A percentile compares a stretch with the other conserved stretches of the same genome.
phyloP scores from a whole-genome alignment of 2,797 vertebrate species.

The Myioborus melanocephalus region DNA sequence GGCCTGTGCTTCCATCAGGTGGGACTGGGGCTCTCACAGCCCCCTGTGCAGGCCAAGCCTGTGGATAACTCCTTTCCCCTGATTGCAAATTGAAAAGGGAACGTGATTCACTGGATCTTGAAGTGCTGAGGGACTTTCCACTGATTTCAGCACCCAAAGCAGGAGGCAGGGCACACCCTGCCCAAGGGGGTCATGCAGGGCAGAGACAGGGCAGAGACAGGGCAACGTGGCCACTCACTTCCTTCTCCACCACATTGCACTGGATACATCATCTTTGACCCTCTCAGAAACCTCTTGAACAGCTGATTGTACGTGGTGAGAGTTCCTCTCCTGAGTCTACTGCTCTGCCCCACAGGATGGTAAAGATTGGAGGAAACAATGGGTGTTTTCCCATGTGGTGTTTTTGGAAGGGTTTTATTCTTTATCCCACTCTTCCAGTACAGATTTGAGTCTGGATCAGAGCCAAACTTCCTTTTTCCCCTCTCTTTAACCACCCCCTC shows the following conservation, averaged over 20 bases:
- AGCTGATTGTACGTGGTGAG: fast-evolving
- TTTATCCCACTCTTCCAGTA: background rate
- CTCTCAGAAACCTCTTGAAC: background rate
- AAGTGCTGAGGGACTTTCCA: background rate
- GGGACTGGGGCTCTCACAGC: background rate
- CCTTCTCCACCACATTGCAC: background rate
- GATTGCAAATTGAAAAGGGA: background rate
- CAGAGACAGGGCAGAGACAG: background rate
- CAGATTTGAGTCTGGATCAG: background rate
- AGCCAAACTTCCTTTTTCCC: background rate
- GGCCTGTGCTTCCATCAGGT: background rate
- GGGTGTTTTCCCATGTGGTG: background rate
- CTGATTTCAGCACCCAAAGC: background rate
- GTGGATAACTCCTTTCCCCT: background rate
- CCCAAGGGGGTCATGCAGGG: background rate
- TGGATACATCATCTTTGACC: background rate
- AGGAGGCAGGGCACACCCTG: background rate
- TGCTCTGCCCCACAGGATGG: background rate
- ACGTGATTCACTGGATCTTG: background rate
- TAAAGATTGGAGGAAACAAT: background rate
- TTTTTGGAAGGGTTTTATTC: background rate
- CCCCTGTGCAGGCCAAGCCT: background rate
- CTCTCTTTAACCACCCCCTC: background rate
- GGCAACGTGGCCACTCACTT: background rate
- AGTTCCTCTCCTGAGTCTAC: background rate